phyloP scores from a whole-genome alignment of 2,797 vertebrate species.

The Pangasius macronema region DNA sequence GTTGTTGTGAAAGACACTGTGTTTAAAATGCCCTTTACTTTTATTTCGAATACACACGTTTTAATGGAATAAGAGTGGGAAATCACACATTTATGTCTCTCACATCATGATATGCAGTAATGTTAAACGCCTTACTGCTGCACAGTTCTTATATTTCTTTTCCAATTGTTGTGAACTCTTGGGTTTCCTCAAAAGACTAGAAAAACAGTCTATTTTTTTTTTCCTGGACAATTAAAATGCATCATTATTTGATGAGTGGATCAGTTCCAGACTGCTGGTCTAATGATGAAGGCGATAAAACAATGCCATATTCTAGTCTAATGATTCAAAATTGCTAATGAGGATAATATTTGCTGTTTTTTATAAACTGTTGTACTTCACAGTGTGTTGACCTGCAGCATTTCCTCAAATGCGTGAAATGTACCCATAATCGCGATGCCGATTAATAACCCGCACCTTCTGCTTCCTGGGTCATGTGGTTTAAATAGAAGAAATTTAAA shows the following conservation, averaged over 20 bases:
- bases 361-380: constrained; percentile 14
- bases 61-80: not conserved
- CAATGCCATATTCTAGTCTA: not conserved
- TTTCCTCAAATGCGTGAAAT: constrained; percentile 14
- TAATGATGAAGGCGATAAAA: not conserved
- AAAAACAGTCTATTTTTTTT: not conserved
- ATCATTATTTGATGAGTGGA: not conserved
- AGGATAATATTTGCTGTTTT: not conserved
- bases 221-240: not conserved
- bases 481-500: constrained; percentile 3
- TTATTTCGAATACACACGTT: not conserved
- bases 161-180: not conserved
- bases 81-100: too few species aligned
- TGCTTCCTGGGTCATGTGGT: constrained; percentile 18
- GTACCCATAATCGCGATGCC: constrained; percentile 11
- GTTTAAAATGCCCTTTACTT: not conserved
- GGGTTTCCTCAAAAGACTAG: not conserved
- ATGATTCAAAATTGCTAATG: constrained; percentile 15
- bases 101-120: too few species aligned
- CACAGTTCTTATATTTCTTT: not conserved
- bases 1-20: constrained; percentile 30
- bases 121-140: not conserved
- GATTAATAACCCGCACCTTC: constrained; percentile 6
- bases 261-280: not conserved
- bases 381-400: constrained; percentile 15